Percentiles rank a stretch among this genome's conserved stretches.
Conservation (phyloP, 2,113 vertebrate species). For the Orycteropus afer region DNA sequence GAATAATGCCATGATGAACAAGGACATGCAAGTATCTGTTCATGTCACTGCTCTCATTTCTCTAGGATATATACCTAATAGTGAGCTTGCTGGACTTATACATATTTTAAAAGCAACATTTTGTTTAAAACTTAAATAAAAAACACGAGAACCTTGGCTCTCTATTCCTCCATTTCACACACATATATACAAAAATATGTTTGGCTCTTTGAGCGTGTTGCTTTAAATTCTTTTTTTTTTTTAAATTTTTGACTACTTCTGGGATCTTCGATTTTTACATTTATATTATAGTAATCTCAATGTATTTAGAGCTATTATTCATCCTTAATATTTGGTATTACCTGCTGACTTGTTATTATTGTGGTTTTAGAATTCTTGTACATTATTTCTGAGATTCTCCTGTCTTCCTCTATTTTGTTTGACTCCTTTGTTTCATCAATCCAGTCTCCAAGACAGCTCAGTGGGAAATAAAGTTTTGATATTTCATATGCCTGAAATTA, state of each 20-base stretch:
- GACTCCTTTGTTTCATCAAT: neutral
- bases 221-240: neutral
- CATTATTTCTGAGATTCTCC: neutral
- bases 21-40: too few species aligned
- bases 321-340: neutral
- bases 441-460: neutral
- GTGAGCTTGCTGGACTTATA: neutral
- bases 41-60: too few species aligned
- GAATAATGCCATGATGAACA: too few species aligned
- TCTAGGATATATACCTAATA: too few species aligned
- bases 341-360: neutral
- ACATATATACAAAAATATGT: neutral
- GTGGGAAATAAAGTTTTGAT: neutral
- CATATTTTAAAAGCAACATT: neutral
- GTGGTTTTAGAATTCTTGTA: neutral
- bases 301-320: neutral
- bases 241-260: neutral
- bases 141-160: rapidly evolving
- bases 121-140: neutral
- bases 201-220: neutral
- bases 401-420: neutral
- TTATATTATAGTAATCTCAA: neutral
- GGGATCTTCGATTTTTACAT: neutral
- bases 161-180: neutral
- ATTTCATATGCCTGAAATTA: neutral